phyloP scores from a whole-genome alignment of 2,888 invertebrate genomes.

The Nomada flava region DNA sequence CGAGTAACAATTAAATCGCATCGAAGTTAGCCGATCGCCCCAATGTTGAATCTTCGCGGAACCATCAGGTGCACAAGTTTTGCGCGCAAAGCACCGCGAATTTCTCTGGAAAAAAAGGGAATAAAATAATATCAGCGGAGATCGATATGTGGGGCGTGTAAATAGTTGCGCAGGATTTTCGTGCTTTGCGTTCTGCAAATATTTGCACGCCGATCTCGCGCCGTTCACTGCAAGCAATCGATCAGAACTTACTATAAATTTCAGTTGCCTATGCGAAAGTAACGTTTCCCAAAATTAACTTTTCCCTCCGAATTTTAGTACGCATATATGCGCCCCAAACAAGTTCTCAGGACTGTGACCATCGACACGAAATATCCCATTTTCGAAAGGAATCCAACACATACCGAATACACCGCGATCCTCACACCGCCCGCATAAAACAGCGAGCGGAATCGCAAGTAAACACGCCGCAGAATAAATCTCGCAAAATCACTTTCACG shows the following conservation, averaged over 20 bases:
- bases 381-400: too few relatives aligned
- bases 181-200: neutral
- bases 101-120: neutral
- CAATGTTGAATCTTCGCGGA: slow-evolving; percentile 8
- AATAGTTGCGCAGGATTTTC: slow-evolving; percentile 24
- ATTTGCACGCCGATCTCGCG: neutral
- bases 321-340: too few relatives aligned
- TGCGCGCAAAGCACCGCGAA: neutral
- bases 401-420: neutral
- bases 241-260: neutral
- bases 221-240: neutral
- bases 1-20: neutral
- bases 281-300: neutral
- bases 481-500: neutral
- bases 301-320: neutral
- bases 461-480: neutral
- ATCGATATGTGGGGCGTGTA: slow-evolving; percentile 23
- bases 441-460: neutral
- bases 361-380: too few relatives aligned
- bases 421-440: neutral
- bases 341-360: too few relatives aligned
- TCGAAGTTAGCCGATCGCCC: slow-evolving; percentile 5
- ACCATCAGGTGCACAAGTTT: neutral
- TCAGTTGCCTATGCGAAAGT: neutral
- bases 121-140: slow-evolving; percentile 1